A percentile compares a stretch with the other conserved stretches of the same genome.
These are phyloP conservation scores for Euwallacea fornicatus DNA, from an alignment of 1,140 invertebrate species.

Conservation along the genomic window DNA sequence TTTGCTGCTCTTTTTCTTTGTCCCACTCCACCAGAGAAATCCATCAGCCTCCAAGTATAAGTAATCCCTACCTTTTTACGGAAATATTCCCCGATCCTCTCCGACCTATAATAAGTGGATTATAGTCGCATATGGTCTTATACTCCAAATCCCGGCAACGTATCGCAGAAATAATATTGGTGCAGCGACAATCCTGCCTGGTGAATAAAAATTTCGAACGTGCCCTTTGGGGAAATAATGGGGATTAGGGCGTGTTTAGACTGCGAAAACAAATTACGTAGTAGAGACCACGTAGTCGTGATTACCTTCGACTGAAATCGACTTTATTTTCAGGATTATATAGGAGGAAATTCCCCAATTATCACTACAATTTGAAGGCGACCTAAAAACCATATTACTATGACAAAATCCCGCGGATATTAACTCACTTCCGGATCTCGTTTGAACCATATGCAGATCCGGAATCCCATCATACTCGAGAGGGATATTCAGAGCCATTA, in stretches of 20 bases:
- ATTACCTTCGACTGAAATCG: constrained; percentile 20
- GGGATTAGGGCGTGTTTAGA: constrained; percentile 34
- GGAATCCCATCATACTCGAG: constrained; percentile 43
- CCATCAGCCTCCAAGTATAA: neutral
- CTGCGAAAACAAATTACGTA: constrained; percentile 33
- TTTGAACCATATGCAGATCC: constrained; percentile 25
- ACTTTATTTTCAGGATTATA: constrained; percentile 22
- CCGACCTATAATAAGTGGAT: constrained; percentile 19
- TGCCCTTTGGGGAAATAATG: constrained; percentile 27
- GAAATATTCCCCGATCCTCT: constrained; percentile 20
- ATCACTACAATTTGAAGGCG: no score
- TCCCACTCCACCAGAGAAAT: neutral
- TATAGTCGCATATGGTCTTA: constrained; percentile 30
- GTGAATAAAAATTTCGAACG: constrained; percentile 36
- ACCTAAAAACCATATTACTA: no score
- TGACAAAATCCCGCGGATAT: no score
- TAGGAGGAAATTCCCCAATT: no score
- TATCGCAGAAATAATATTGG: constrained; percentile 34
- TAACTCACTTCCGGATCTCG: constrained; percentile 11
- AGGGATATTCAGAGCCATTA: constrained; percentile 45
- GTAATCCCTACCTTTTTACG: constrained; percentile 13
- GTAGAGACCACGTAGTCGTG: constrained; percentile 28
- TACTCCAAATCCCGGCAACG: constrained; percentile 26
- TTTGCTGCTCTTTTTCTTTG: no score
- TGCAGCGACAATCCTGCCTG: constrained; percentile 27